Base-by-base conservation (phyloP, 2,113 vertebrate species). In the Puntigrus tetrazona region DNA sequence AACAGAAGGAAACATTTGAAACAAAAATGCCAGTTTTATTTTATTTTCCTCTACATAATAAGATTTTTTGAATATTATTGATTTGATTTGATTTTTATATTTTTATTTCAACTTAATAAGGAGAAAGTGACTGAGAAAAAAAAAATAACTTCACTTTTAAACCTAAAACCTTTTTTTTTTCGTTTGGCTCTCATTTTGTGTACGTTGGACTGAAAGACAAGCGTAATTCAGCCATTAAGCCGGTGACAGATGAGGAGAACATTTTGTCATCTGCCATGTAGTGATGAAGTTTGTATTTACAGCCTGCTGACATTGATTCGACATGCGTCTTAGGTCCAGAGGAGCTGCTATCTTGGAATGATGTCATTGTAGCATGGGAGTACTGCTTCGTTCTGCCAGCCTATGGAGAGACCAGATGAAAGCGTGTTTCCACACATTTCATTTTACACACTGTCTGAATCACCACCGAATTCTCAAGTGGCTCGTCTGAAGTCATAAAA, bases 381-480 rank as follows among this genome's bases (percentile, higher is more conserved):
- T 57, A 13, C 75, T 78, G 31, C 34, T 10, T 31, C 18, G 20
- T 34, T 65, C 9, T 80, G 78, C 38, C 41, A 45, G 20, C 13
- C 77, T 63, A 27, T 38, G 14, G 55, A 78, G 52, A 78, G 55
- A 78, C n/a, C 8, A 65, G 36, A 27, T 78, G 55, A 61, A 78
- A 61, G 25, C 27, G 10, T 25, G 10, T n/a, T 25, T 43, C 38
- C 10, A 38, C 50, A 22, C 75, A 57, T 38, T 79, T 79, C 22
- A 20, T 47, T 80, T 80, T 20, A 31, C 43, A 45, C 41, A 67
- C 36, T 29, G 1, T 61, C 55, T 79, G 55, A 67, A 47, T 80
- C 78, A 31, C 38, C 38, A 47, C 38, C 34, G 31, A 45, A 65
- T 79, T 43, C 78, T 65, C 78, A 67, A 65, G 16, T n/a, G 36